Evolutionary conservation across 2,113 vertebrate species (phyloP).

Genomic region (Bothrops jararaca): DNA sequence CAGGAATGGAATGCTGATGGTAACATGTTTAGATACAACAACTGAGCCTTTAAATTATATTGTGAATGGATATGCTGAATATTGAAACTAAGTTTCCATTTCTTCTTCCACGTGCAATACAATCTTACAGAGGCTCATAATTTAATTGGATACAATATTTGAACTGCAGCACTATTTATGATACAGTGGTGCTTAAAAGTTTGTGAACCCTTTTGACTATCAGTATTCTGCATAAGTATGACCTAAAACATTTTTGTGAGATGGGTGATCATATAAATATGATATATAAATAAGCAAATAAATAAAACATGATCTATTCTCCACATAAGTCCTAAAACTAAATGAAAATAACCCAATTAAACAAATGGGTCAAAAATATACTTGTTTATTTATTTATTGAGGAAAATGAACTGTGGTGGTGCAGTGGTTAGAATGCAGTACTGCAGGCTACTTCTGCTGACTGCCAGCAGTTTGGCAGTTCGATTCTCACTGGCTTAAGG

Average conservation of each 20-base stretch:
- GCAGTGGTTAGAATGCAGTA: no score
- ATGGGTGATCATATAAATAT: no score
- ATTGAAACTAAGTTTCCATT: slow-evolving; percentile 66
- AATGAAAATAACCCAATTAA: background rate
- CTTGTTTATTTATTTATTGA: background rate
- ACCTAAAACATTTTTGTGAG: background rate
- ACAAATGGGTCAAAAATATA: slow-evolving; percentile 21
- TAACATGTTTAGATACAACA: slow-evolving; percentile 50
- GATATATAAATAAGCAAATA: background rate
- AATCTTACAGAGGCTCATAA: background rate
- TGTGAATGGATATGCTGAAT: slow-evolving; percentile 69
- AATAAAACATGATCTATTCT: background rate
- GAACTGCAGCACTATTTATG: slow-evolving; percentile 23
- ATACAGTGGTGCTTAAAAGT: background rate
- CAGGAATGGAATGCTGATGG: background rate
- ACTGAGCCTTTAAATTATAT: slow-evolving; percentile 73
- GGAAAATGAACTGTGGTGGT: background rate
- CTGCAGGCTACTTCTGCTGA: no score
- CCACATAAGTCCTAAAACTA: background rate
- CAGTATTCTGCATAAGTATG: background rate
- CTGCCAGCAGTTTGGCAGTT: no score
- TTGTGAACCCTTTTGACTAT: background rate
- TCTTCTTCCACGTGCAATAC: slow-evolving; percentile 49
- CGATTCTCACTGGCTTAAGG: no score
- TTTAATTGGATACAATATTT: background rate